phyloP scores from a whole-genome alignment of 2,113 vertebrate genomes.

The Haliaeetus leucogaster region DNA sequence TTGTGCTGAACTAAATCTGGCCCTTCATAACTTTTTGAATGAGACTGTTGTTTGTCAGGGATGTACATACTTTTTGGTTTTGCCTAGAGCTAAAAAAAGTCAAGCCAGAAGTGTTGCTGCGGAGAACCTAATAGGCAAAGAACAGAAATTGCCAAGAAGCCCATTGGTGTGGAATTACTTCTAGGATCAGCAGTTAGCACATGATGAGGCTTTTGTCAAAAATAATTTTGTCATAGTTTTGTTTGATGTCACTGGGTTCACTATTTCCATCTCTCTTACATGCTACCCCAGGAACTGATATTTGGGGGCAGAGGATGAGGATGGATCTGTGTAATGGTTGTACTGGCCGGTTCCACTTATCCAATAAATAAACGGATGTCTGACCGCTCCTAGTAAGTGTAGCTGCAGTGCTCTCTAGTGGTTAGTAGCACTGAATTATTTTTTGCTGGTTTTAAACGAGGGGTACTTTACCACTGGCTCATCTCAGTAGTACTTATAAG shows the following conservation, averaged over 20 bases:
- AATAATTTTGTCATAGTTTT: neutral
- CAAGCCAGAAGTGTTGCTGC: neutral
- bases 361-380: neutral
- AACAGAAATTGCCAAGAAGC: neutral
- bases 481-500: neutral
- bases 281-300: neutral
- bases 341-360: neutral
- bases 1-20: constrained; percentile 30
- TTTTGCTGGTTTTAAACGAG: neutral
- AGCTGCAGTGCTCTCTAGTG: constrained; percentile 35
- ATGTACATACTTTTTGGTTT: constrained; percentile 29
- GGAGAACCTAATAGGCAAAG: neutral
- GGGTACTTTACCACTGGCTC: neutral
- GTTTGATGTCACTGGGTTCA: neutral
- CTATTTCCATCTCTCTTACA: neutral
- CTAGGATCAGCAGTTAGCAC: neutral
- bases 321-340: neutral
- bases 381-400: neutral
- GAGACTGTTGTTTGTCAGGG: constrained; percentile 30
- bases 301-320: neutral
- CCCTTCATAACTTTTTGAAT: constrained; percentile 49
- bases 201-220: neutral
- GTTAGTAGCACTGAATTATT: neutral
- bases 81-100: constrained; percentile 40
- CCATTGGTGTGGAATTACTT: neutral